Conservation (phyloP, 2,797 vertebrate species). For the Cuniculus paca region DNA sequence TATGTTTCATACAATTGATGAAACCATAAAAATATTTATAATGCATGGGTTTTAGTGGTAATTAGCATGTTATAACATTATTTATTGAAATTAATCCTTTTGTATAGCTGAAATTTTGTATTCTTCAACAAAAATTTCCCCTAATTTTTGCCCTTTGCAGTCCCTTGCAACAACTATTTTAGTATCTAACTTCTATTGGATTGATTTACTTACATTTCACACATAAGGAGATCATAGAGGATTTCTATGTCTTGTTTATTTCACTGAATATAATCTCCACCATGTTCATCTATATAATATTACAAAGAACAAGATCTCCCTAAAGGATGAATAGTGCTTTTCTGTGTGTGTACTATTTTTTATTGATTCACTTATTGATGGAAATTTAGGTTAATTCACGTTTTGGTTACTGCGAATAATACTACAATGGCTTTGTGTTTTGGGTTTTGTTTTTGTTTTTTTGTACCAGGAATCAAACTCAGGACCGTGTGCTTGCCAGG, state of each 20-base stretch:
- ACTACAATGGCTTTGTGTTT: not conserved
- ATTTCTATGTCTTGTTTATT: not conserved
- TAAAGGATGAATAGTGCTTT: not conserved
- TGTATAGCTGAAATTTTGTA: not conserved
- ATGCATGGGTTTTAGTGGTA: not conserved
- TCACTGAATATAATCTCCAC: not conserved
- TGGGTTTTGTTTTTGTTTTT: no score
- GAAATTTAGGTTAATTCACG: not conserved
- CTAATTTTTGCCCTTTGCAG: accelerated
- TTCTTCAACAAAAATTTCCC: not conserved
- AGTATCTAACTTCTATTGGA: not conserved
- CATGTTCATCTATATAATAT: not conserved
- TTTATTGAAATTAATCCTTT: not conserved
- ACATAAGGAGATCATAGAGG: not conserved
- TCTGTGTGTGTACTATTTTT: not conserved
- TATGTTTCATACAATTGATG: not conserved
- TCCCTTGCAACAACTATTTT: not conserved
- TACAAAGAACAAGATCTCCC: not conserved
- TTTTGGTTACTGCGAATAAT: not conserved
- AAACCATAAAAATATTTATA: not conserved
- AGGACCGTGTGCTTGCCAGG: no score
- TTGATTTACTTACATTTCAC: not conserved
- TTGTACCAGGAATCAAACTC: no score
- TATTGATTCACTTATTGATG: not conserved
- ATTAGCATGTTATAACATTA: not conserved